These are phyloP conservation scores for Alentia gelatinosa DNA, from an alignment of 2,888 invertebrate species.

Conservation along the genomic window DNA sequence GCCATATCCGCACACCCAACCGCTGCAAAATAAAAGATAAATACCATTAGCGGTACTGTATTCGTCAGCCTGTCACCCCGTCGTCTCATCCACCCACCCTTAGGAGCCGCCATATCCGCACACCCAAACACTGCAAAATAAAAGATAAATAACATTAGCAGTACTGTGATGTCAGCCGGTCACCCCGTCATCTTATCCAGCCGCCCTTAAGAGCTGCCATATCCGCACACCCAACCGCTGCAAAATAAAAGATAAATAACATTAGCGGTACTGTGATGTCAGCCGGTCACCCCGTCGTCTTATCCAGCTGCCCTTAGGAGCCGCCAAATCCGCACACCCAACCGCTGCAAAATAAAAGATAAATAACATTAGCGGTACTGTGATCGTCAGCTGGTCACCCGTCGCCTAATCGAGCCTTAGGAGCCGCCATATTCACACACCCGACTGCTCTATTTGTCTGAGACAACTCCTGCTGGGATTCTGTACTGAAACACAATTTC, in stretches of 20 bases:
- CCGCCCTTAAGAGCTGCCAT: conserved; percentile 43
- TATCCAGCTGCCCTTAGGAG: conserved; percentile 52
- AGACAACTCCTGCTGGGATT: no score
- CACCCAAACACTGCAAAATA: conserved; percentile 53
- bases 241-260: not conserved
- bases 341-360: conserved; percentile 37
- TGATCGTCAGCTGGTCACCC: not conserved
- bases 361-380: no score
- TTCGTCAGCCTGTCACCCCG: not conserved
- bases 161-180: conserved; percentile 9
- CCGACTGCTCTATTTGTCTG: no score
- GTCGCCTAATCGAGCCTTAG: conserved; percentile 43
- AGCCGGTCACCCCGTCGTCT: not conserved
- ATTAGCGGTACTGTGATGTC: no score
- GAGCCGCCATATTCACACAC: conserved; percentile 46
- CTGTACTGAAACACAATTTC: no score
- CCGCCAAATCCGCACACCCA: conserved; percentile 50
- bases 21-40: conserved; percentile 15
- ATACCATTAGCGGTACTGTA: no score
- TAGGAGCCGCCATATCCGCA: conserved; percentile 41
- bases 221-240: conserved; percentile 57
- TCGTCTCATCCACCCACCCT: conserved; percentile 50
- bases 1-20: conserved; percentile 55
- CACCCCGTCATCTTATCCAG: conserved; percentile 40
- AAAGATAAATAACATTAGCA: no score